These are phyloP conservation scores for Notiomystis cincta DNA, from an alignment of 2,113 vertebrate genomes.

Conservation along the genomic window DNA sequence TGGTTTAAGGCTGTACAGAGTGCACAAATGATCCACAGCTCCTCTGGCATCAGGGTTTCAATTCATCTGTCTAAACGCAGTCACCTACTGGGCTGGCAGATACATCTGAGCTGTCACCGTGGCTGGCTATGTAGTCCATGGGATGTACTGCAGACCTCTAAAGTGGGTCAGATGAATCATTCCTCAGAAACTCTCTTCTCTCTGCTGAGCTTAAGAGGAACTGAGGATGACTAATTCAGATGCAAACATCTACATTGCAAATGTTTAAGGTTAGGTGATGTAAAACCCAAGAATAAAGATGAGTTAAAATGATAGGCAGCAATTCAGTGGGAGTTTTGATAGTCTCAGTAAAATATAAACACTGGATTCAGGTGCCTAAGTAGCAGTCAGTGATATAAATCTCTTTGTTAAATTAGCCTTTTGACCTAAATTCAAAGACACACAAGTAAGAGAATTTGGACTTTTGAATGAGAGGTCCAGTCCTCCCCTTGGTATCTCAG, in stretches of 20 bases:
- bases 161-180: slow-evolving; percentile 38
- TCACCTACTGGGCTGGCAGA: background rate
- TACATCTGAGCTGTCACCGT: background rate
- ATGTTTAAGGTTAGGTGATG: background rate
- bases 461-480: background rate
- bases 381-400: background rate
- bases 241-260: background rate
- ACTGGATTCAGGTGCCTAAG: background rate
- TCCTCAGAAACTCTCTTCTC: background rate
- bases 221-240: background rate
- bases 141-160: background rate
- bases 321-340: background rate
- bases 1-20: background rate
- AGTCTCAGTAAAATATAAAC: background rate
- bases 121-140: background rate
- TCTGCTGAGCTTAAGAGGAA: background rate
- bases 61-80: background rate
- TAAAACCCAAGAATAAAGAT: background rate
- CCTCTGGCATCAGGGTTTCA: background rate
- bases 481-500: accelerated
- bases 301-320: background rate
- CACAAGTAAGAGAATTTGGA: background rate
- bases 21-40: background rate
- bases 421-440: background rate
- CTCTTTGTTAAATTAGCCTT: background rate